Evolutionary conservation across 2,888 invertebrate species (phyloP), one percentile per base, ranked within the genome.

Genomic region (Salticus scenicus): DNA sequence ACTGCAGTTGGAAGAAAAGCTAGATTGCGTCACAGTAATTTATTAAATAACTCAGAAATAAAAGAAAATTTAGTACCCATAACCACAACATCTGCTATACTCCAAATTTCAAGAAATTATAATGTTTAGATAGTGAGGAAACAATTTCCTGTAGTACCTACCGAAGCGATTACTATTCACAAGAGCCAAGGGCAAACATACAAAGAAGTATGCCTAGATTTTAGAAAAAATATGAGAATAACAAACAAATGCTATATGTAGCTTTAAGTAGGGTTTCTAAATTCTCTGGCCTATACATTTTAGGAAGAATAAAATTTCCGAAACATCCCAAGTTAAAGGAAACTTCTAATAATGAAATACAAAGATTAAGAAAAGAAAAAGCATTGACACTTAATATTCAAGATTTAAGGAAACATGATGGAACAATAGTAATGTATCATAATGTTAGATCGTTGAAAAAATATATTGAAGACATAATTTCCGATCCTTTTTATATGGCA

Each of bases 81-180:
- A n/a, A n/a, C n/a, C n/a, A n/a, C n/a, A n/a, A n/a, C n/a, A n/a
- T n/a, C n/a, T 41, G 14, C 14, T 41, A 8, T 14, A 41, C 14
- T 71, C 0, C 8, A 64, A n/a, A 30, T 24, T n/a, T 30, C 37
- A 10, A 72, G 72, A 20, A 79, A 63, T n/a, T 37, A 63, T n/a
- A 12, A 27, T 12, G 14, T 71, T 14, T n/a, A 28, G 8, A 1
- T 79, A 1, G 30, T 14, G 1, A 71, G 88, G 42, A 72, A 27
- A n/a, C n/a, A n/a, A n/a, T n/a, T n/a, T n/a, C n/a, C n/a, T n/a
- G n/a, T n/a, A n/a, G n/a, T n/a, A n/a, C n/a, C n/a, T n/a, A n/a
- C n/a, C n/a, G n/a, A n/a, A n/a, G n/a, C n/a, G n/a, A n/a, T n/a
- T n/a, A n/a, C n/a, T n/a, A n/a, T n/a, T n/a, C n/a, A n/a, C n/a